Evolutionary conservation across 1,140 invertebrate genomes (phyloP).

Genomic region (Bemisia tabaci): DNA sequence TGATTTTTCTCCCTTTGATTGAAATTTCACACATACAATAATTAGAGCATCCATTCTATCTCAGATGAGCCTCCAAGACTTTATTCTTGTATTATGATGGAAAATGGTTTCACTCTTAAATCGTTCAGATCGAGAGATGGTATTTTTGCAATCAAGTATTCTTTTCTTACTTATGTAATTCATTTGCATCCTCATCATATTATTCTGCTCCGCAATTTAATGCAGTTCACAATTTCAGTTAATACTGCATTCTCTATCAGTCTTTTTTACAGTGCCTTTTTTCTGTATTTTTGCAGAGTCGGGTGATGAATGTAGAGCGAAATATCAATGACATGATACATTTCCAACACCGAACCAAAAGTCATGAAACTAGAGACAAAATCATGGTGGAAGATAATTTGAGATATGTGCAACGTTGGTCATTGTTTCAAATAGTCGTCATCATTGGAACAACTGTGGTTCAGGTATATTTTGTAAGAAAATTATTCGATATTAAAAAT

Average conservation of each 20-base stretch:
- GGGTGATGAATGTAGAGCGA: slow-evolving; percentile 59
- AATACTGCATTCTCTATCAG: slow-evolving; percentile 4
- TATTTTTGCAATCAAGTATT: not conserved
- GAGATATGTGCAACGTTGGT: slow-evolving; percentile 73
- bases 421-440: slow-evolving; percentile 68
- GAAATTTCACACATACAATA: too few relatives aligned
- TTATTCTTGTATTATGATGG: too few relatives aligned
- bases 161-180: slow-evolving; percentile 7
- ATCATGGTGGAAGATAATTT: slow-evolving; percentile 73
- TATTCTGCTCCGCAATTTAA: too few relatives aligned
- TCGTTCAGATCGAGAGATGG: too few relatives aligned
- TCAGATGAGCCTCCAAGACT: too few relatives aligned
- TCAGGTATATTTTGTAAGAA: slow-evolving; percentile 78
- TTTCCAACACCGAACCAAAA: slow-evolving; percentile 61
- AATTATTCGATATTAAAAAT: slow-evolving; percentile 63
- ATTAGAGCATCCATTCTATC: too few relatives aligned
- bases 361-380: slow-evolving; percentile 62
- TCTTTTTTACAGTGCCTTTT: too few relatives aligned
- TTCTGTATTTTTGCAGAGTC: slow-evolving; percentile 39
- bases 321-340: slow-evolving; percentile 77
- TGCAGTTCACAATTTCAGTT: not conserved
- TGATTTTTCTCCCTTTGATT: too few relatives aligned
- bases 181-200: not conserved
- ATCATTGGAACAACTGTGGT: slow-evolving; percentile 57
- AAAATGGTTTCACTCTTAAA: too few relatives aligned